Conservation (phyloP, 2,888 invertebrate genomes). For the Pardosa pseudoannulata region DNA sequence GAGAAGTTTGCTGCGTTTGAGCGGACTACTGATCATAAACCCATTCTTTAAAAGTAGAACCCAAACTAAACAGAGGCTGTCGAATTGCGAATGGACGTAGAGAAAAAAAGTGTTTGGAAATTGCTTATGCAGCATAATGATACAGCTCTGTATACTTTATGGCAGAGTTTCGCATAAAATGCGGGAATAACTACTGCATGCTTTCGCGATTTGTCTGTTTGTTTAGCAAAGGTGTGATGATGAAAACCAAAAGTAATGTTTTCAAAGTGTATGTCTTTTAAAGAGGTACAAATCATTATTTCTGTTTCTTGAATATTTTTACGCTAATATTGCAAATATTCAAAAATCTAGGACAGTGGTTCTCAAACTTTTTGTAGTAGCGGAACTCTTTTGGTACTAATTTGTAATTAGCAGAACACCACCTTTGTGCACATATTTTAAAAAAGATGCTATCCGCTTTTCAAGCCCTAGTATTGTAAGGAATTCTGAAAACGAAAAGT, state of each 20-base stretch:
- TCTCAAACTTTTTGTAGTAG: too few species aligned
- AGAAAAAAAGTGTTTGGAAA: slow-evolving; percentile 12
- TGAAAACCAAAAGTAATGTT: not conserved
- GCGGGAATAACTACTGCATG: slow-evolving; percentile 4
- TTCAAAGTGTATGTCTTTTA: not conserved
- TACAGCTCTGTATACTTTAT: not conserved
- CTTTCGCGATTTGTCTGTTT: not conserved
- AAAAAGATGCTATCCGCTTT: too few species aligned
- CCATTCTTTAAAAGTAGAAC: slow-evolving; percentile 11
- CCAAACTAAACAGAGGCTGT: slow-evolving; percentile 14
- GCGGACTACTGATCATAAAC: slow-evolving; percentile 42
- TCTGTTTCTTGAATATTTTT: too few species aligned
- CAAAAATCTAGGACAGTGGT: too few species aligned
- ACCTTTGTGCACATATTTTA: too few species aligned
- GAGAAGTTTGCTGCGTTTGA: not conserved
- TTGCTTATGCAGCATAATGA: not conserved
- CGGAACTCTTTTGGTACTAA: too few species aligned
- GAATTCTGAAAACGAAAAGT: too few species aligned
- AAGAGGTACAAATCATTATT: too few species aligned
- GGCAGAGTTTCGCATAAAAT: not conserved
- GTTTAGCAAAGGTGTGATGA: slow-evolving; percentile 17
- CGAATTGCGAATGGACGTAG: not conserved
- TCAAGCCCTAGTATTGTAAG: too few species aligned
- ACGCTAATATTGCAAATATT: too few species aligned
- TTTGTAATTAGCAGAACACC: too few species aligned